Evolutionary conservation across 2,113 vertebrate species (phyloP), one percentile per base, ranked within the genome.

Genomic region (Peromyscus maniculatus): DNA sequence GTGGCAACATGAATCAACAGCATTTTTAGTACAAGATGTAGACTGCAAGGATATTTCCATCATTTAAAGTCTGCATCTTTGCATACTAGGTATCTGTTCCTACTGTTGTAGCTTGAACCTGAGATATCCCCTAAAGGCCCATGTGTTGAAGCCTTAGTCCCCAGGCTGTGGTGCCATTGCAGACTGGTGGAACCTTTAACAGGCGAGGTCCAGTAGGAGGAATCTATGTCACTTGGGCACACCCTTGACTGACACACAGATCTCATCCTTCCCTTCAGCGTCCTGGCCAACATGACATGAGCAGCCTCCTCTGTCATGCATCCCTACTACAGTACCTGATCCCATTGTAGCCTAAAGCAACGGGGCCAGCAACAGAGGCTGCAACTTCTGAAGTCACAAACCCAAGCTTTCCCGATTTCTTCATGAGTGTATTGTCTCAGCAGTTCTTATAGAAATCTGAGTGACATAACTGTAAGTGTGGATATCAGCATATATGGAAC

Each of bases 271-370:
- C 3, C 46, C 11, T 11, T 16, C 46, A 79, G 8, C 1, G 2
- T 79, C 28, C 33, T n/a, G 46, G 62, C 46, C 33, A 66, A 8
- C 22, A 39, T 19, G 33, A n/a, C 0, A 3, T 19, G 5, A 80
- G 5, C 9, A 71, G 64, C 2, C 8, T 43, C 28, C 17, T 57
- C 19, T 52, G 57, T 5, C 10, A 1, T 46, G 31, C 8, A 16
- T 6, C 15, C 75, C 62, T 12, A 0, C 59, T 5, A 1, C 57
- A 24, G 10, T 80, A 22, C 4, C 7, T 33, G 5, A 22, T 3
- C 11, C 39, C 8, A 3, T 13, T 8, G 2, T 3, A 52, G 6
- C 46, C 26, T 8, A n/a, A 66, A n/a, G 43, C 49, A 8, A 28
- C 31, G n/a, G 39, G 31, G 12, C 2, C 17, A 59, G 7, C 3